Evolutionary conservation across 2,888 invertebrate species (phyloP), one percentile per base, ranked within the genome.

Genomic region (Trissolcus brochymenae): DNA sequence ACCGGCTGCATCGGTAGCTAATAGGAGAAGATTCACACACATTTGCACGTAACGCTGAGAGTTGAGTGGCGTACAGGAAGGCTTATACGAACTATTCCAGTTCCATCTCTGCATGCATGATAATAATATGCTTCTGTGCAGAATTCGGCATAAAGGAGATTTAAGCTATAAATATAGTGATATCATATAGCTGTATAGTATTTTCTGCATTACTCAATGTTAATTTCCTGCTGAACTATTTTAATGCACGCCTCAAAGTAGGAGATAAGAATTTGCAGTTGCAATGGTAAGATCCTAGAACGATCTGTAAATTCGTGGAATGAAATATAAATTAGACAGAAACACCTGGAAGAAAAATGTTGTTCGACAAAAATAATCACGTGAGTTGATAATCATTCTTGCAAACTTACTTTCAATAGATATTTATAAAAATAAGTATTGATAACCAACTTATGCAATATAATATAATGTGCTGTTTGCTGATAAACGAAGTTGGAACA

Each of bases 1-100:
- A 80, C 76, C 75, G 79, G 79, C 81, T 82, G 80, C 81, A 83
- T 79, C 80, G 79, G 78, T 75, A 72, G 82, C 82, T 85, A 85
- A 84, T 85, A 83, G 81, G 75, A 80, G 80, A 81, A 79, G 76
- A 76, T 76, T 80, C 60, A 71, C 78, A 76, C 77, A 78, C 78
- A 76, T 62, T 62, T 54, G 51, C 59, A 57, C 64, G 57, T 72
- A 72, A 62, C 53, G 57, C 59, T 67, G 67, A 62, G 66, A 72
- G 66, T 43, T 51, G 35, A 51, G 54, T 64, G 25, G 61, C 17
- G n/a, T 62, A 57, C 49, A 66, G 50, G 62, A 43, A 54, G 51
- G 76, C 53, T 70, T 76, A 70, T 60, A 65, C 21, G 61, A 64
- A 72, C 51, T 71, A 71, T 71, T 19, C 56, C 56, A 57, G 56